Evolutionary conservation across 2,888 invertebrate species (phyloP).

Genomic region (Chaitophorus viminalis): DNA sequence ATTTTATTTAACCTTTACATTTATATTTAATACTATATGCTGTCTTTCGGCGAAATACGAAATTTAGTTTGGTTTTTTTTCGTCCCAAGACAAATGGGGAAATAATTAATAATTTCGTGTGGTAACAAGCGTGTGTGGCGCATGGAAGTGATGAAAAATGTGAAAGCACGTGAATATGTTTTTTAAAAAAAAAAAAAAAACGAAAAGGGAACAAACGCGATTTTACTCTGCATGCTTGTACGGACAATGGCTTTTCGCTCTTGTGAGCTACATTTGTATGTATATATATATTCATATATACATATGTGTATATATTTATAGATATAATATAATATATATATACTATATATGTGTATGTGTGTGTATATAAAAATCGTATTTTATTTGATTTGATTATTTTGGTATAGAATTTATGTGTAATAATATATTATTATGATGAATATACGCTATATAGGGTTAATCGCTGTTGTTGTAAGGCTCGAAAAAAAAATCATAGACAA

Average conservation of each 20-base stretch:
- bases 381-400: conserved; percentile 19
- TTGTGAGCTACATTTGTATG: conserved; percentile 12
- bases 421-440: neutral
- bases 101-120: neutral
- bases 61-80: too few species aligned
- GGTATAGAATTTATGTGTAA: conserved; percentile 3
- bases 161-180: conserved; percentile 8
- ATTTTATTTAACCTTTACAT: neutral
- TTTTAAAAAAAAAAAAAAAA: conserved; percentile 10
- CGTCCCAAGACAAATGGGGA: neutral
- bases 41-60: too few species aligned
- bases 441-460: conserved; percentile 12
- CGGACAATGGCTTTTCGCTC: conserved; percentile 59
- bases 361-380: neutral
- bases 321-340: too few species aligned
- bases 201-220: conserved; percentile 25
- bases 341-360: too few species aligned
- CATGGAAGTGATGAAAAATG: conserved; percentile 23
- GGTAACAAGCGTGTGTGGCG: neutral
- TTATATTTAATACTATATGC: too few species aligned
- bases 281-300: neutral
- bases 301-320: neutral
- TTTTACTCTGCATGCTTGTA: conserved; percentile 55
- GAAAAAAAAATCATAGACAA: neutral
- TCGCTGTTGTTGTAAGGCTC: neutral